Evolutionary conservation across 2,888 invertebrate genomes (phyloP), one percentile per base, ranked within the genome.

Genomic region (Acronicta leporina): DNA sequence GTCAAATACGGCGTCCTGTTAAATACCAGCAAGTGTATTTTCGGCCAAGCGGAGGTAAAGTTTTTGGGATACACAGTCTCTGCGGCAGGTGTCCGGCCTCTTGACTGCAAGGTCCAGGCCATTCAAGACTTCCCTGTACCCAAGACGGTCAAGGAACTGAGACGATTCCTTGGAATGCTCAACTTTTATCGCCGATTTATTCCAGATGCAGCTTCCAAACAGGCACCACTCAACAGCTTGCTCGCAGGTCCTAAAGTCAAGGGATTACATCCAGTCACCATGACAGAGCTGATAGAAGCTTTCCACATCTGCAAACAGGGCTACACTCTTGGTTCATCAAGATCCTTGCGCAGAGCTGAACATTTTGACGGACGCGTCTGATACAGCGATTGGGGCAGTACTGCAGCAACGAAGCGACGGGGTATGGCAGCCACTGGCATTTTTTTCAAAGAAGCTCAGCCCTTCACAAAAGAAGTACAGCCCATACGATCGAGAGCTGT

Each of bases 161-260:
- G 72, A 2, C 14, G 75, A 2, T 79, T 79, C 30, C 45, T 77
- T 0, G 79, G 77, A 0, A 76, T 77, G 73, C 0, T 71, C 0
- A 79, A 77, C 13, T 76, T 71, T 50, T 79, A 77, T 16, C 50
- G 77, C 0, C 53, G 64, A 16, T 75, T 70, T 42, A 20, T 73
- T 7, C 63, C 65, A 15, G n/a, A 57, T 8, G 66, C 69, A 6
- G 72, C 74, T 0, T 3, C n/a, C 5, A n/a, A 46, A 1, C 79
- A 75, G 44, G 73, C 74, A 5, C 73, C 68, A 0, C 48, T 44
- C 1, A 55, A 27, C 20, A 33, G 9, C n/a, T n/a, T 69, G 0
- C 49, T 54, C 0, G 5, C 33, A 3, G 41, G 41, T 8, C 7
- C 14, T 1, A 30, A 30, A 10, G 4, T 47, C 1, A 42, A 9